Evolutionary conservation across 2,113 vertebrate genomes (phyloP), one percentile per base, ranked within the genome.

Genomic region (Protomyctophum bolini): DNA sequence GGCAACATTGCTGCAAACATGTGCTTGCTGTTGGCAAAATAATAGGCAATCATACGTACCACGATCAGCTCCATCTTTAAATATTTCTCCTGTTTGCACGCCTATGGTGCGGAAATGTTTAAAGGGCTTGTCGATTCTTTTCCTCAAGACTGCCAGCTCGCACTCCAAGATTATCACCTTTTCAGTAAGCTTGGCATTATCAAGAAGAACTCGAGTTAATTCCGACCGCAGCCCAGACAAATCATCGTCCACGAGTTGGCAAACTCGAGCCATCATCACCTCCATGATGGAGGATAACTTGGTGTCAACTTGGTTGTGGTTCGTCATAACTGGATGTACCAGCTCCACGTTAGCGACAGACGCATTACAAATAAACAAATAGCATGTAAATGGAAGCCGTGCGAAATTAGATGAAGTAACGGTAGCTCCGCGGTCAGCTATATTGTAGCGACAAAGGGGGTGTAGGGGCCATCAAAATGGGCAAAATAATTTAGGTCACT

Each of bases 251-350:
- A 93, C 88, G 58, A 92, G 75, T 46, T 84, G 75, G 70, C 82
- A 89, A 50, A 92, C 76, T 67, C 90, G 84, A 28, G 55, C 59
- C 47, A 92, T 75, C 87, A 91, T 82, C 11, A 83, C 76, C 69
- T 92, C 90, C 87, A 92, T 87, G 48, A 92, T 82, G 79, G 87
- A 85, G 63, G 87, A 81, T 12, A 93, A 84, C 77, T 89, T 87
- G 0, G 81, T 75, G 63, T 90, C 21, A 21, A 21, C 21, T 21
- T 21, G 21, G 21, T 87, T 5, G 28, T 73, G 73, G 48, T 45
- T 77, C 62, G 80, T 62, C 90, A 89, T 91, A 0, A 10, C 52
- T 8, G 21, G 6, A 21, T 8, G 4, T 0, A 10, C 10, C 10
- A 28, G 1, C 2, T 0, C n/a, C 8, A 2, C 29, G 3, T 3